Conservation (phyloP, 2,888 invertebrate species). For the Gari tellinella region DNA sequence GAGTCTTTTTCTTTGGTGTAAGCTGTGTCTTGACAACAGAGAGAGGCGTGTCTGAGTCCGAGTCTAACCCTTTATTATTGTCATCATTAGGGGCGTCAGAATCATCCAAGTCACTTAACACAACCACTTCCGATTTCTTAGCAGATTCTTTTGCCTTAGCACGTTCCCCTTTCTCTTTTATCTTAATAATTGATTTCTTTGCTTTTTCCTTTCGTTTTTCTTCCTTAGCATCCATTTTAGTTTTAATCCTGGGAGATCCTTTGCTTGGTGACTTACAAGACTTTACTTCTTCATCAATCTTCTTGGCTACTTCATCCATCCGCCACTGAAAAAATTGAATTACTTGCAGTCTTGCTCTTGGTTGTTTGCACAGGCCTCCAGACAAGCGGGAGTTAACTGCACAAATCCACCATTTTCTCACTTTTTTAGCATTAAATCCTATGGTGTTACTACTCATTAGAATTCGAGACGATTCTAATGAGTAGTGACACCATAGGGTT, state of each 20-base stretch:
- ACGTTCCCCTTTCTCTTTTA: constrained; percentile 46
- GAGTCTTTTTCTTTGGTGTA: constrained; percentile 65
- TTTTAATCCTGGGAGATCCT: constrained; percentile 53
- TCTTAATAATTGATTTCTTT: constrained; percentile 48
- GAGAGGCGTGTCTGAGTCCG: constrained; percentile 72
- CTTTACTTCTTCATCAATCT: constrained; percentile 48
- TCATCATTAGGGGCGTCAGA: constrained; percentile 22
- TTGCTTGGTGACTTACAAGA: constrained; percentile 46
- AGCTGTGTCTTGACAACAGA: constrained; percentile 64
- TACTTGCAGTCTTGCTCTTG: too few species aligned
- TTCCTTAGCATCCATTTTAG: constrained; percentile 63
- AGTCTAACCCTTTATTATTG: constrained; percentile 36
- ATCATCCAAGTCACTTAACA: constrained; percentile 43
- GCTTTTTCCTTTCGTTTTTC: constrained; percentile 64
- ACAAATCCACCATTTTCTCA: too few species aligned
- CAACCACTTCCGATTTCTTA: constrained; percentile 42
- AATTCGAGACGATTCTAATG: too few species aligned
- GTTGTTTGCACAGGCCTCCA: too few species aligned
- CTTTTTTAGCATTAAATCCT: too few species aligned
- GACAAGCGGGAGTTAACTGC: too few species aligned
- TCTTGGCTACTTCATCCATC: constrained; percentile 51
- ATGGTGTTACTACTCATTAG: too few species aligned
- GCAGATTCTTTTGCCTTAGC: constrained; percentile 46
- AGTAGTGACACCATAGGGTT: too few species aligned
- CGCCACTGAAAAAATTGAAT: constrained; percentile 53